Evolutionary conservation across 2,113 vertebrate species (phyloP), one percentile per base, ranked within the genome.

Genomic region (Stigmatopora argus): DNA sequence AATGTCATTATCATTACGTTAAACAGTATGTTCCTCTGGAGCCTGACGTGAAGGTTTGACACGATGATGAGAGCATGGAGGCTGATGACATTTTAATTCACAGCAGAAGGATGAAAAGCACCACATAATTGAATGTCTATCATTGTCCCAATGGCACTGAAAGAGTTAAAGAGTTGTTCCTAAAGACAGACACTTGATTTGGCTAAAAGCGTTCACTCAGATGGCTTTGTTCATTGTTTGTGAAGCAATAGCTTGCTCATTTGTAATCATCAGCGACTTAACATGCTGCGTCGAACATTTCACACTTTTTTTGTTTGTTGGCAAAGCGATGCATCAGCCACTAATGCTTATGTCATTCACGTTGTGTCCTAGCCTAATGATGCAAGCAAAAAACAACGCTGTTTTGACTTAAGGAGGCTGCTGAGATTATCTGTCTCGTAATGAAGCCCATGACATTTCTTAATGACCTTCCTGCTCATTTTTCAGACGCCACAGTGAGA

Each of bases 291-390:
- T n/a, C 11, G 38, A 61, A 44, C 12, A 19, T 45, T 45, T 61
- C 59, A 45, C 10, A 14, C 4, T 13, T 61, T 60, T 60, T n/a
- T 59, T 11, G 44, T 45, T 45, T 21, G n/a, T 13, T 12, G 12
- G 44, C 5, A 9, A 2, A 3, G 12, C 12, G 73, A 81, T 79
- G n/a, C 78, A 86, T 83, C 7, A 78, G 67, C 62, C 62, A 58
- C 65, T 78, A 71, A 80, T 80, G 73, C 69, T 75, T 46, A 47
- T 78, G 75, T 73, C 80, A 66, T 8, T 69, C 72, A 55, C 56
- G 58, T 73, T 69, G 71, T 81, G 60, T 67, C 64, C 14, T 15
- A 14, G 78, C 70, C 52, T 72, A 81, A 83, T 70, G 73, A 74
- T 49, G 74, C 71, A 23, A n/a, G 23, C 5, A 56, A 51, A 72